Percentiles rank a stretch among this genome's conserved stretches.
Conservation (phyloP, 2,797 vertebrate genomes). For the Poecilia picta region DNA sequence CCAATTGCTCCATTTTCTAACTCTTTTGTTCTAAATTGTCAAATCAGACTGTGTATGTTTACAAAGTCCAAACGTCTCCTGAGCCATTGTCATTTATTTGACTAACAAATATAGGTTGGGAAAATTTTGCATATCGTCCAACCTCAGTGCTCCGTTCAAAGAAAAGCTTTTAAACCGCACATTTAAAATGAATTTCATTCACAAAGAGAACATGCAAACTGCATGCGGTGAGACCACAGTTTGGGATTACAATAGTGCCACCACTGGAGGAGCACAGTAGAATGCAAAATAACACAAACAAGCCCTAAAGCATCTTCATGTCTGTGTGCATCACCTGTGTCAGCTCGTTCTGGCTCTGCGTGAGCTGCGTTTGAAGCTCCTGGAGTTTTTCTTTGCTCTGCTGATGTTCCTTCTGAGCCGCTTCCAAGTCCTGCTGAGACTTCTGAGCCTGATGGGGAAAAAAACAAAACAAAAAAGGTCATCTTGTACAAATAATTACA, state of each 20-base stretch:
- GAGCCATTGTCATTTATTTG: too few relatives aligned
- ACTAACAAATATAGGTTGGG: too few relatives aligned
- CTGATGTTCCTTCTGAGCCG: slow-evolving; percentile 68
- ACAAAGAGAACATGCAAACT: background rate
- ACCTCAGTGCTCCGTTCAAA: background rate
- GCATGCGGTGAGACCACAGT: background rate
- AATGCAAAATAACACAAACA: background rate
- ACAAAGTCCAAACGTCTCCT: too few relatives aligned
- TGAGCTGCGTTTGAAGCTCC: slow-evolving; percentile 70
- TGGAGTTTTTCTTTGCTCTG: slow-evolving; percentile 67
- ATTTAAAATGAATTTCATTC: background rate
- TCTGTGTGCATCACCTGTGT: slow-evolving; percentile 54
- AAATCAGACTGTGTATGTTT: too few relatives aligned
- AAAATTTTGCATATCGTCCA: background rate
- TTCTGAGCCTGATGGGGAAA: slow-evolving; percentile 81
- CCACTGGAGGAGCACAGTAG: background rate
- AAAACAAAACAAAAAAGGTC: background rate
- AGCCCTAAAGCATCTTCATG: slow-evolving; percentile 35
- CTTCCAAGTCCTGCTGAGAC: slow-evolving; percentile 67
- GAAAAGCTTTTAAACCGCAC: background rate
- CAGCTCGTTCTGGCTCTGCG: slow-evolving; percentile 69
- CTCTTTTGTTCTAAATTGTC: too few relatives aligned
- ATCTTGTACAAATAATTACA: background rate
- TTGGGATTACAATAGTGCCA: background rate
- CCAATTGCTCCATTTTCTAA: too few relatives aligned